Evolutionary conservation across 1,140 invertebrate species (phyloP), one percentile per base, ranked within the genome.

Genomic region (Antheraea pernyi): DNA sequence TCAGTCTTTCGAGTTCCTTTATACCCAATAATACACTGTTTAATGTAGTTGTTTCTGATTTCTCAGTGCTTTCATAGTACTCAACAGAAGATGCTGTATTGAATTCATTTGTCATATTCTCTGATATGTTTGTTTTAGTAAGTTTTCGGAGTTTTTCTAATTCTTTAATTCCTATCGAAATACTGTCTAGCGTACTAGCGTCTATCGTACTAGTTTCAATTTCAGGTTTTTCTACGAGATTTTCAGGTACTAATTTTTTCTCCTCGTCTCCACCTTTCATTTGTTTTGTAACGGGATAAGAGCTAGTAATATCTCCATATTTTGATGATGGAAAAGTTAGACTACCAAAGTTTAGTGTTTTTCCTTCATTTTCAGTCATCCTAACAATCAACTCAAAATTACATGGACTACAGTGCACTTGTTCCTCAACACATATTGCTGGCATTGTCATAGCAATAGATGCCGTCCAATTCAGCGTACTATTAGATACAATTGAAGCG

Each of bases 401-500:
- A 71, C 85, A 87, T 8, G 83, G 82, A 59, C 80, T 74, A 67
- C 89, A 91, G 18, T 82, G 74, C 19, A 90, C 73, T 66, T 63
- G 67, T 64, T 79, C 75, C 70, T 90, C 88, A 70, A 76, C 66
- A 67, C 89, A 91, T 10, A 71, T 58, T 46, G 39, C 70, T 5
- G 80, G 80, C 61, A 83, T 30, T 53, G 67, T 80, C 22, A 72
- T 72, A 36, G 72, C 72, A 60, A 82, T 69, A 65, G 71, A 60
- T 70, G 84, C 82, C 59, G 19, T 86, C 11, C 79, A 65, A 69
- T 82, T 76, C 37, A 76, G 37, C 48, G 69, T 72, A 59, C 67
- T 76, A 37, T 80, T 73, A 19, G 81, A 65, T 13, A 77, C 67
- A 18, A 70, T 65, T n/a, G 79, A 78, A 19, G 77, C 80, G 65